Base-by-base conservation (phyloP, 2,797 vertebrate species). In the Oreonectes daqikongensis region DNA sequence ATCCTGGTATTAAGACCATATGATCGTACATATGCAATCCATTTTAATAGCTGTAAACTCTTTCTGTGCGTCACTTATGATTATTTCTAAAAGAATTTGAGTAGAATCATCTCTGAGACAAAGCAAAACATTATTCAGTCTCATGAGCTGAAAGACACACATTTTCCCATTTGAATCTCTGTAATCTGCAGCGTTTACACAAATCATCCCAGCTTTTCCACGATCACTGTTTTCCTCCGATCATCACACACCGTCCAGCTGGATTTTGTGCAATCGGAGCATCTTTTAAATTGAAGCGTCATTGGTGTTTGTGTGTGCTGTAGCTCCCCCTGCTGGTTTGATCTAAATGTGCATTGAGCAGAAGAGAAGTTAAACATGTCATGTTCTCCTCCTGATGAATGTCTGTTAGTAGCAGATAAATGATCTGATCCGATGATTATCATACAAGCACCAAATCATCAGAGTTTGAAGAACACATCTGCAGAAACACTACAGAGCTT, bases 341-440 rank as follows among this genome's bases (percentile, higher is more conserved):
- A 1, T 2, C 28, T 2, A 9, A 20, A 5, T 1, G 11, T 10
- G 11, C 20, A 18, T 30, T 4, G 40, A n/a, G 28, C 40, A n/a
- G n/a, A n/a, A 55, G 15, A 20, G 24, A 50, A 12, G 28, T 63
- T 38, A 48, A 64, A 71, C 53, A 71, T 24, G 3, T 26, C 2
- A 30, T 26, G 44, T 52, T 64, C 60, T 73, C 15, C 22, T 42
- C 53, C 72, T 55, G 61, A 74, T 74, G 64, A 74, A 74, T 74
- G 61, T 74, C 32, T 52, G 72, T 64, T 74, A 74, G 55, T 74
- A 74, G 48, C 48, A 65, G 72, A 74, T 22, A 74, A 53, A 74
- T 28, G 60, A 74, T 46, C 72, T 28, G 14, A 4, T 64, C 72
- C 65, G 9, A 46, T 55, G 61, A 75, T 75, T 53, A 75, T 44